Evolutionary conservation across 2,888 invertebrate species (phyloP), one percentile per base, ranked within the genome.

Genomic region (Aquatica leii): DNA sequence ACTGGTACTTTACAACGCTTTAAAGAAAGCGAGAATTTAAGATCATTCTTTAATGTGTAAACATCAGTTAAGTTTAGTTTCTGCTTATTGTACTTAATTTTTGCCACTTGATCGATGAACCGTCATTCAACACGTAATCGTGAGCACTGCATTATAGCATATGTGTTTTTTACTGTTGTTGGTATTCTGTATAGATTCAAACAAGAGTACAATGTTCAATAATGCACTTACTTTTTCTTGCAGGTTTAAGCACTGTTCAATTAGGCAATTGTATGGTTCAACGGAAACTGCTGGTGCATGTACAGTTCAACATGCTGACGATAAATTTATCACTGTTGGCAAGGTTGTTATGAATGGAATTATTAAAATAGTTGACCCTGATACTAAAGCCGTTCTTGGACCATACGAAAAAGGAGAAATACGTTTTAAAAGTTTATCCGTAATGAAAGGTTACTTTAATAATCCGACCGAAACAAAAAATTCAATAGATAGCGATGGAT

Each of bases 371-470:
- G 48, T 58, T 52, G 85, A 89, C 75, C 78, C 84, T 55, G 86
- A 87, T 53, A 89, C 84, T 0, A 87, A 88, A 0, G 78, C 85
- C 73, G 71, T 80, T 6, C 72, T 91, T 37, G 88, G 88, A 0
- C 83, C 87, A 0, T 81, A 85, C 59, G 73, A 89, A 74, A 84
- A 85, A 54, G 95, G 95, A n/a, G 95, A 95, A 80, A 77, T 95
- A 0, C 92, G 90, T 79, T 87, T 94, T 54, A 90, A 90, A 76
- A 91, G 92, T 0, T 87, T 89, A 15, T 83, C 89, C 46, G 15
- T 70, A 1, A 73, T 71, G 71, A 89, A 90, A 75, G 93, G 93
- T 0, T 95, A 95, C 78, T 84, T 89, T 76, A 88, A 88, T 4
- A 88, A 92, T 76, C 70, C 73, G 11, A 80, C 84, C 15, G 87